Percentiles rank a stretch among this genome's conserved stretches.
Conservation (phyloP, 2,113 vertebrate genomes). For the Stigmatopora nigra region DNA sequence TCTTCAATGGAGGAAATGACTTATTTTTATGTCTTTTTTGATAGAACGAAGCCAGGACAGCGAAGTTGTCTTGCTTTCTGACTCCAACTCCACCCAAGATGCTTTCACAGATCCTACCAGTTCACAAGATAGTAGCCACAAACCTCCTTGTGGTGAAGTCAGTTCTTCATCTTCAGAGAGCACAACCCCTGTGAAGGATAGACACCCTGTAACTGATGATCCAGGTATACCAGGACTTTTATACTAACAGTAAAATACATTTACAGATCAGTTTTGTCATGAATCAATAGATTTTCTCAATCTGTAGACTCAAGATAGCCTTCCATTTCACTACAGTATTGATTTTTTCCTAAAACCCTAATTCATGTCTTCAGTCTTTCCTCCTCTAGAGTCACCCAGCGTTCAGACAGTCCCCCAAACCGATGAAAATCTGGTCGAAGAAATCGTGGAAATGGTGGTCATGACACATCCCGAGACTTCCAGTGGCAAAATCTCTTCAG, state of each 20-base stretch:
- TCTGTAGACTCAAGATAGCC: not conserved
- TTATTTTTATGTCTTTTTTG: constrained; percentile 35
- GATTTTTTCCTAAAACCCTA: not conserved
- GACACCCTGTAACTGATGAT: constrained; percentile 68
- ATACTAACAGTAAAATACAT: not conserved
- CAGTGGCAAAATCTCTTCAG: constrained; percentile 56
- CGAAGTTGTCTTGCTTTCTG: constrained; percentile 83
- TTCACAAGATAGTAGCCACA: constrained; percentile 84
- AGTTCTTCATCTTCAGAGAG: constrained; percentile 65
- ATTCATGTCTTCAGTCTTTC: not conserved
- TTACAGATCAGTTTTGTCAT: not conserved
- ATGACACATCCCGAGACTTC: constrained; percentile 52
- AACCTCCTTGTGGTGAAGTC: constrained; percentile 74
- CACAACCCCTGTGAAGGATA: constrained; percentile 74
- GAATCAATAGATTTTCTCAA: not conserved
- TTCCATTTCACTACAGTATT: not conserved
- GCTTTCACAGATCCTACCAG: constrained; percentile 83
- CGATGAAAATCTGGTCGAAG: constrained; percentile 59
- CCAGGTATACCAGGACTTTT: constrained; percentile 61
- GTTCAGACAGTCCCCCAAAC: constrained; percentile 40
- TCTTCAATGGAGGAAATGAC: constrained; percentile 7
- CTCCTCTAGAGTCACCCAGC: constrained; percentile 30
- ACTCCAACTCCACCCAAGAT: constrained; percentile 95
- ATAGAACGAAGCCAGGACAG: constrained; percentile 97
- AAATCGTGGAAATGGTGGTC: constrained; percentile 63